Evolutionary conservation across 2,797 vertebrate genomes (phyloP), one percentile per base, ranked within the genome.

Genomic region (Coregonus suidteri): DNA sequence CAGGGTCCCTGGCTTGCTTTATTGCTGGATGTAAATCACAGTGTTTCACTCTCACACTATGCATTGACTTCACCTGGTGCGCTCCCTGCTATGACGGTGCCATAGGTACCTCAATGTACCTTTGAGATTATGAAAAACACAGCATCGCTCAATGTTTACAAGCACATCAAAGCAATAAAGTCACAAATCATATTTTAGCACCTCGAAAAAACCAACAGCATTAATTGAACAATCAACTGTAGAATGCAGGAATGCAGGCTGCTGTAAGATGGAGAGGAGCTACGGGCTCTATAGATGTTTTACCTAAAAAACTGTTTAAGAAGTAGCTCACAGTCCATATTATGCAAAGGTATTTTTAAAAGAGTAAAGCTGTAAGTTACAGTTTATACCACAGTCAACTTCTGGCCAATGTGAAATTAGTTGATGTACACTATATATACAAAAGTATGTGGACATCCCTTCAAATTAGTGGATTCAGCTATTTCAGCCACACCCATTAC

Each of bases 21-120:
- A 78, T 86, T 88, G 82, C 75, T 81, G 72, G 84, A 91, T 81
- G 76, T 85, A 88, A 90, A 91, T 88, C 81, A 83, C 74, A 20
- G 64, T 83, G 74, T 71, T 79, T 83, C 78, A 31, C 81, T 88
- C 80, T 83, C 53, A 75, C 70, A 80, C 78, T 37, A 6, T 78
- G 77, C 76, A 84, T 83, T 80, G 75, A 79, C 81, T 84, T 83
- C 78, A 79, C 78, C 86, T 87, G 82, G 86, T 76, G 64, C 62
- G 74, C 83, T 74, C 83, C 78, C 77, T 74, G 85, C 82, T 75
- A 72, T 82, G 73, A 83, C 74, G 78, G 69, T 75, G 30, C 79
- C 64, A 31, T 83, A 67, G 52, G 73, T 64, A 68, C 75, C 69
- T 54, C 69, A 82, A 77, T 80, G 71, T 81, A 79, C 85, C 52